Conservation (phyloP, 2,888 invertebrate species). For the Omphaloscelis lunosa region DNA sequence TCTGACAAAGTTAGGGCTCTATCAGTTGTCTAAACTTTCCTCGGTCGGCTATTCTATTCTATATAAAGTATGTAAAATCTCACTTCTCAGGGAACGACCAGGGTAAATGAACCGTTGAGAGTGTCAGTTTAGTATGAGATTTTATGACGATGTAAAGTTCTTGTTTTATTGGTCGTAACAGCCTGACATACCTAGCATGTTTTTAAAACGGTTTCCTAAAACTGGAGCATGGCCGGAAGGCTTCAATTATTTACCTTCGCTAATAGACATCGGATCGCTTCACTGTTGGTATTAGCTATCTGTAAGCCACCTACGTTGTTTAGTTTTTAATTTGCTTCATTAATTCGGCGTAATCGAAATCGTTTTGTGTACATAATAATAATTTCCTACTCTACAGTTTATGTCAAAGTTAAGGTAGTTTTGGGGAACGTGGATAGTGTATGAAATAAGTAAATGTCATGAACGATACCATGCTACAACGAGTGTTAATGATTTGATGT, state of each 20-base stretch:
- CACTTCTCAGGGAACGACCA: slow-evolving; percentile 54
- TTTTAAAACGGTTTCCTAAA: slow-evolving; percentile 76
- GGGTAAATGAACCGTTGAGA: slow-evolving; percentile 21
- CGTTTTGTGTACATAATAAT: slow-evolving; percentile 14
- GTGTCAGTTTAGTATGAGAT: slow-evolving; percentile 23
- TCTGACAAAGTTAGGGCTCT: slow-evolving; percentile 69
- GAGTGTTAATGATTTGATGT: slow-evolving; percentile 12
- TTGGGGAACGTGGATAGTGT: neutral
- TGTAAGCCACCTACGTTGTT: slow-evolving; percentile 28
- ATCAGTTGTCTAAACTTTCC: slow-evolving; percentile 73
- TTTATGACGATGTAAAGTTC: slow-evolving; percentile 57
- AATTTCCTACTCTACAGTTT: slow-evolving; percentile 11
- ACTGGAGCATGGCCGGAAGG: slow-evolving; percentile 74
- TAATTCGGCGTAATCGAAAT: slow-evolving; percentile 20
- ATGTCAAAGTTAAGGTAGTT: slow-evolving; percentile 16
- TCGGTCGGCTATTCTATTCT: slow-evolving; percentile 59
- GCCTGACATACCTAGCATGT: slow-evolving; percentile 62
- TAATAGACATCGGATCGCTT: slow-evolving; percentile 54
- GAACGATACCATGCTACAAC: neutral
- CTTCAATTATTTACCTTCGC: slow-evolving; percentile 75
- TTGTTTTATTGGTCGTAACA: slow-evolving; percentile 57
- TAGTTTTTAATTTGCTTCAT: slow-evolving; percentile 42
- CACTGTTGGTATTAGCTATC: slow-evolving; percentile 44
- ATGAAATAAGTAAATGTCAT: slow-evolving; percentile 12
- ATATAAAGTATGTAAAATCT: slow-evolving; percentile 63